phyloP scores from a whole-genome alignment of 2,797 vertebrate species.

The Paratrypauchen microcephalus region DNA sequence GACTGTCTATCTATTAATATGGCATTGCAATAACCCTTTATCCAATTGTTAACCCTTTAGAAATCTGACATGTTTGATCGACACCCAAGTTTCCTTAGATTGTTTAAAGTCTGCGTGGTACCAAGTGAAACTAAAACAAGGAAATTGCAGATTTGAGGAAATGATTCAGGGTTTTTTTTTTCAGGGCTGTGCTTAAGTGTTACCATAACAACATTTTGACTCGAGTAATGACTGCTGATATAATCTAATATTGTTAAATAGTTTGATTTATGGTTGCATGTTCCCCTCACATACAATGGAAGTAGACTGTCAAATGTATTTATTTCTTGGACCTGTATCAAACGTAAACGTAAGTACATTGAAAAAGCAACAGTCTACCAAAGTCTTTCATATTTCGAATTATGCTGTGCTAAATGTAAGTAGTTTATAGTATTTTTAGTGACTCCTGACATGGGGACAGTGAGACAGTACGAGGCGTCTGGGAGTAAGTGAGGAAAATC shows the following conservation, averaged over 20 bases:
- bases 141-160: conserved; percentile 16
- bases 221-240: neutral
- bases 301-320: neutral
- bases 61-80: conserved; percentile 2
- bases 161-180: conserved; percentile 17
- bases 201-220: conserved; percentile 42
- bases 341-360: neutral
- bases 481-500: conserved; percentile 60
- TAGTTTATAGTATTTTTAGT: neutral
- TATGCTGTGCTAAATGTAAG: too few relatives aligned
- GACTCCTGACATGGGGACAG: conserved; percentile 31
- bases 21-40: neutral
- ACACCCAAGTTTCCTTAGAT: conserved; percentile 1
- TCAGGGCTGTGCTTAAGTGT: conserved; percentile 12
- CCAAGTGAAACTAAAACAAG: conserved; percentile 10
- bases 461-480: conserved; percentile 49
- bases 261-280: neutral
- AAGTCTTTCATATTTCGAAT: neutral
- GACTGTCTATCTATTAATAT: neutral
- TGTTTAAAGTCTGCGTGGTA: conserved; percentile 14
- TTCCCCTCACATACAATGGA: neutral
- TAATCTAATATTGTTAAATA: neutral
- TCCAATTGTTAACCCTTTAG: neutral
- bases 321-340: neutral
- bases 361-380: neutral